Evolutionary conservation across 23 tunicate genomes (phyloP).

Genomic region (Ciona savignyi): DNA sequence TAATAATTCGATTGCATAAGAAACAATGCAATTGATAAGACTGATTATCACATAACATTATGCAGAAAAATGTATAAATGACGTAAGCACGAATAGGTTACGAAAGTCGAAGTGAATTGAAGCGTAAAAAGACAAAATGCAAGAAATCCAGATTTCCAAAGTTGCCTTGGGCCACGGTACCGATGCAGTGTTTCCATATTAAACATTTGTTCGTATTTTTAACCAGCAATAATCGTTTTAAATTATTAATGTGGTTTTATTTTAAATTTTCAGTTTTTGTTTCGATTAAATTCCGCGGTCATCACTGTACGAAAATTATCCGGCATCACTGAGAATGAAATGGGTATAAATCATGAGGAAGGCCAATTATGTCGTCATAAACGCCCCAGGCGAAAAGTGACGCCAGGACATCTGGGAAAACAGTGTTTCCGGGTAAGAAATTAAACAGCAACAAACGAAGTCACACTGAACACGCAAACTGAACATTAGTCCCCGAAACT

Average conservation of each 20-base stretch:
- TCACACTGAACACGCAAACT: too few species aligned
- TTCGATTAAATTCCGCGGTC: too few species aligned
- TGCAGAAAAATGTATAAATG: not conserved
- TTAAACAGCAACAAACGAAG: too few species aligned
- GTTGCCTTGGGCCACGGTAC: not conserved
- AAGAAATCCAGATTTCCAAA: not conserved
- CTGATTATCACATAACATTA: not conserved
- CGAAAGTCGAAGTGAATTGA: not conserved
- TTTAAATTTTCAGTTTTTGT: too few species aligned
- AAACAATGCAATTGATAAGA: not conserved
- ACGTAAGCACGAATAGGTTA: not conserved
- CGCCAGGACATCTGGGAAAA: not conserved
- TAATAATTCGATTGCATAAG: not conserved
- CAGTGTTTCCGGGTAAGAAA: not conserved
- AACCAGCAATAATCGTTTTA: not conserved
- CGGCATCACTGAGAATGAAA: not conserved
- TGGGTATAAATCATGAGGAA: not conserved
- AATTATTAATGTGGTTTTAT: not conserved
- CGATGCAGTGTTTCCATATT: not conserved
- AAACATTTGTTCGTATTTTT: not conserved
- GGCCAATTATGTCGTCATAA: not conserved
- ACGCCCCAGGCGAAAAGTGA: not conserved
- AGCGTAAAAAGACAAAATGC: not conserved
- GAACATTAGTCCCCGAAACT: too few species aligned
- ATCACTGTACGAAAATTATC: not conserved